These are phyloP conservation scores for Phalacrocorax carbo DNA, from an alignment of 2,113 vertebrate species.

Conservation along the genomic window DNA sequence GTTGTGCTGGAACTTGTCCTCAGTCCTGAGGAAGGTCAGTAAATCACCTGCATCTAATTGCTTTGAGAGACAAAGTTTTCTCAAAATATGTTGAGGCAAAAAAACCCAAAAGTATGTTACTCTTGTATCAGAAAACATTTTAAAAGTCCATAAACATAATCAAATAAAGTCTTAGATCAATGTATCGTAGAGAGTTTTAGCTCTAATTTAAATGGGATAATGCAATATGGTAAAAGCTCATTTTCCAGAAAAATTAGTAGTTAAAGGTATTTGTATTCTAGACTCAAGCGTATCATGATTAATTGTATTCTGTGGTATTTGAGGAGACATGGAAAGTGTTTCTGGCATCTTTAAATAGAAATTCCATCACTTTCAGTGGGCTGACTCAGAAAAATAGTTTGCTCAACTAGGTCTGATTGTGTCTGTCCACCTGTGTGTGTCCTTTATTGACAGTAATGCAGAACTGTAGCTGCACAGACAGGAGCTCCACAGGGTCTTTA, in stretches of 20 bases:
- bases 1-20: neutral
- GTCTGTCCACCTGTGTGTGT: neutral
- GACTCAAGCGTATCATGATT: neutral
- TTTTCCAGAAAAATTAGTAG: neutral
- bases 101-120: neutral
- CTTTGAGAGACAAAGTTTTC: neutral
- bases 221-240: neutral
- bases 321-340: neutral
- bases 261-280: neutral
- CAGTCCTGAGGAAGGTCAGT: neutral
- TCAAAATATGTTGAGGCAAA: neutral
- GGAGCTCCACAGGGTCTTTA: neutral
- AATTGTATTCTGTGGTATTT: neutral
- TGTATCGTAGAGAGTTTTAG: neutral
- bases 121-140: neutral
- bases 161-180: neutral
- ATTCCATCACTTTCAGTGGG: neutral
- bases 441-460: neutral
- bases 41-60: neutral
- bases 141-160: neutral
- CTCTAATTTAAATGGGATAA: neutral
- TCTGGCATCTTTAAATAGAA: slow-evolving; percentile 20
- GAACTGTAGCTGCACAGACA: neutral
- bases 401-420: neutral
- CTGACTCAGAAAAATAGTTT: neutral